Conservation (phyloP, 2,113 vertebrate species). For the Xiphophorus hellerii region DNA sequence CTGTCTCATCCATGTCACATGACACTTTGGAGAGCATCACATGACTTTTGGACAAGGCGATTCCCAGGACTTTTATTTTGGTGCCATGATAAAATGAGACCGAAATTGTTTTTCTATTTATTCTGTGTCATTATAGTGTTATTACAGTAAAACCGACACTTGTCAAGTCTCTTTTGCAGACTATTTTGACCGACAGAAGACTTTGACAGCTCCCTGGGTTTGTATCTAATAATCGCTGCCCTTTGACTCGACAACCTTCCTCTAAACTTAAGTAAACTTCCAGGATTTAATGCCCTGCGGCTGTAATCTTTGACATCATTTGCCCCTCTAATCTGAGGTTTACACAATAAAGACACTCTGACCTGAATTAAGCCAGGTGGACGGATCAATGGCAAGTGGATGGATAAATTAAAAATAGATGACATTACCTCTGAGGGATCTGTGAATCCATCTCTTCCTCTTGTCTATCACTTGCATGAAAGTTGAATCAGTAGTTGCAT, state of each 20-base stretch:
- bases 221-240: slow-evolving; percentile 51
- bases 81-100: slow-evolving; percentile 16
- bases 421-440: slow-evolving; percentile 44
- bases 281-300: slow-evolving; percentile 60
- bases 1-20: slow-evolving; percentile 62
- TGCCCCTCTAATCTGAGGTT: slow-evolving; percentile 70
- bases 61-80: slow-evolving; percentile 13
- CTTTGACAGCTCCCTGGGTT: slow-evolving; percentile 17
- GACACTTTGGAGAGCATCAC: slow-evolving; percentile 42
- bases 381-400: slow-evolving; percentile 40
- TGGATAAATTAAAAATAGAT: slow-evolving; percentile 59
- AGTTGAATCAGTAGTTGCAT: background rate
- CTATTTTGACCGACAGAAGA: slow-evolving; percentile 2
- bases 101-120: background rate
- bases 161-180: background rate
- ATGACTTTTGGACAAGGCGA: slow-evolving; percentile 34
- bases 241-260: slow-evolving; percentile 43
- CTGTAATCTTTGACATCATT: slow-evolving; percentile 71
- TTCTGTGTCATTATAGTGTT: slow-evolving; percentile 12
- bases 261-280: slow-evolving; percentile 74
- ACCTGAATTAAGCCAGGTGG: slow-evolving; percentile 67
- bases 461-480: background rate
- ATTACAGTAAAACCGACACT: slow-evolving; percentile 14
- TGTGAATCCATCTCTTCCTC: slow-evolving; percentile 11
- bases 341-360: slow-evolving; percentile 54